Evolutionary conservation across 2,888 invertebrate genomes (phyloP).

Genomic region (Cheilosia vulpina): DNA sequence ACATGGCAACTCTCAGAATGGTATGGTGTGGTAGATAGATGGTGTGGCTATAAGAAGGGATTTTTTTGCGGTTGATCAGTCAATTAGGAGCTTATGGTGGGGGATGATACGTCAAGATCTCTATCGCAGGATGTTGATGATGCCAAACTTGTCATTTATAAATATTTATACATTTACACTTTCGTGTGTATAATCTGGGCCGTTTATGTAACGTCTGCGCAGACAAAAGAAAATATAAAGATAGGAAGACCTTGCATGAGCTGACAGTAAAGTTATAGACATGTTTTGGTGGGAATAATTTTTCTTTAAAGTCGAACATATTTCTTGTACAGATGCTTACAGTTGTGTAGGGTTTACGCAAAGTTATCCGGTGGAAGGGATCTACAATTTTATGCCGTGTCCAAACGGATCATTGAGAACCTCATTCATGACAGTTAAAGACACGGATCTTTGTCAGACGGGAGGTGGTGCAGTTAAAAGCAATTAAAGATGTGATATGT

Average conservation of each 20-base stretch:
- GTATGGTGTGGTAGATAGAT: constrained; percentile 13
- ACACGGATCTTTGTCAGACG: too few species aligned
- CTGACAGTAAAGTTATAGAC: constrained; percentile 1
- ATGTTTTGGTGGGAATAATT: not conserved
- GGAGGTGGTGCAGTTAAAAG: too few species aligned
- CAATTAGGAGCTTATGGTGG: constrained; percentile 35
- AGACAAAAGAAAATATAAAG: not conserved
- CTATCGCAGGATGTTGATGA: constrained; percentile 28
- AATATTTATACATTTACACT: constrained; percentile 39
- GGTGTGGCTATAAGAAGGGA: constrained; percentile 5
- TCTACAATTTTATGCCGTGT: too few species aligned
- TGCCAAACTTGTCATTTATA: constrained; percentile 48
- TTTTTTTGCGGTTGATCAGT: constrained; percentile 59
- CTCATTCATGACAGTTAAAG: too few species aligned
- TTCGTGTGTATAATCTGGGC: not conserved
- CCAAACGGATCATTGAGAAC: too few species aligned
- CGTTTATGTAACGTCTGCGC: not conserved
- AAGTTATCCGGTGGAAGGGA: too few species aligned
- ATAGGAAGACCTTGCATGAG: not conserved
- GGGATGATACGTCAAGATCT: constrained; percentile 15
- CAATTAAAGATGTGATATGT: too few species aligned
- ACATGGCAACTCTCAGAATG: constrained; percentile 6
- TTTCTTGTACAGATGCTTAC: not conserved
- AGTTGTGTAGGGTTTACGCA: too few species aligned
- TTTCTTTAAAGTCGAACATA: too few species aligned